phyloP scores from a whole-genome alignment of 2,113 vertebrate species.

The Mustela nigripes region DNA sequence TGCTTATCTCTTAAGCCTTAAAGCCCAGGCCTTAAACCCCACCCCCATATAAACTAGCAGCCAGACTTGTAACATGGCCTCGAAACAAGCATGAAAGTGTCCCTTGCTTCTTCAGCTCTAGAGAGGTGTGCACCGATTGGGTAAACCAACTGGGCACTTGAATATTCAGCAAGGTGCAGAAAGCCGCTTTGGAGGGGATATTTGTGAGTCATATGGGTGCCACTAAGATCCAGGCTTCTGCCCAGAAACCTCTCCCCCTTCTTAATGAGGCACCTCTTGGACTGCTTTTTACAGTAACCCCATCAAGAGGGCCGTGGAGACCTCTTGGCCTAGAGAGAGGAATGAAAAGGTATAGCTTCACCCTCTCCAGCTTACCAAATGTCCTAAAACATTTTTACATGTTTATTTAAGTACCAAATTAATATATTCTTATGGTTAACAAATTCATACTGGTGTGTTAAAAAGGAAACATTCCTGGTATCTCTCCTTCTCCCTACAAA shows the following conservation, averaged over 20 bases:
- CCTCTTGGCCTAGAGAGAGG: neutral
- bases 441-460: neutral
- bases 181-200: neutral
- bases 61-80: neutral
- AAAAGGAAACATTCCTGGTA: constrained; percentile 1
- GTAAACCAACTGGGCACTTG: neutral
- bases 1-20: neutral
- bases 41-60: neutral
- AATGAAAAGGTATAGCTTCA: neutral
- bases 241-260: neutral
- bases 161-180: neutral
- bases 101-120: neutral
- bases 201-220: neutral
- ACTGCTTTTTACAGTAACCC: neutral
- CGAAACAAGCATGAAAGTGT: neutral
- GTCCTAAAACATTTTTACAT: neutral
- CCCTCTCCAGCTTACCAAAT: neutral
- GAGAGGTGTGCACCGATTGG: neutral
- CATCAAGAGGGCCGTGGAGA: neutral
- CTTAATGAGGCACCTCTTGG: neutral
- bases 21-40: neutral
- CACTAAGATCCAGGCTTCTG: neutral
- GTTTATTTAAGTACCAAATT: neutral
- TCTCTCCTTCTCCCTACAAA: neutral
- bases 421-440: neutral